phyloP scores from a whole-genome alignment of 2,113 vertebrate species.

The Macquaria australasica region DNA sequence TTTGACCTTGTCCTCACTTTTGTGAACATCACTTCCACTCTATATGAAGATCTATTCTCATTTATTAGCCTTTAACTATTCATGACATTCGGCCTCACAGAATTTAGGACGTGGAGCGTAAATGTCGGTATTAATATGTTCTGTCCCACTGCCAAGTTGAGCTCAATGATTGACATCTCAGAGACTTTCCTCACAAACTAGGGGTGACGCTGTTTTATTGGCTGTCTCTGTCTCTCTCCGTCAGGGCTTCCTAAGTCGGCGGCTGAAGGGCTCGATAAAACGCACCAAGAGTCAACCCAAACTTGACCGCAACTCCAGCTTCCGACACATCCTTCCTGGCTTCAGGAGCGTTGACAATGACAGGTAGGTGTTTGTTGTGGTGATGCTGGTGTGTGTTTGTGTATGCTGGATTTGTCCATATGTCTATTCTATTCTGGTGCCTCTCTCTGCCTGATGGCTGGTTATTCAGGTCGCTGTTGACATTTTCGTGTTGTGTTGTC shows the following conservation, averaged over 20 bases:
- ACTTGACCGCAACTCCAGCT: conserved; percentile 98
- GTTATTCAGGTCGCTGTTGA: conserved; percentile 71
- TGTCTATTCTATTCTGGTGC: conserved; percentile 13
- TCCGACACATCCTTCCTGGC: conserved; percentile 96
- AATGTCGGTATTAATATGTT: conserved; percentile 28
- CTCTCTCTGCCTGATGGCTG: conserved; percentile 49
- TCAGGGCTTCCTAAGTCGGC: conserved; percentile 84
- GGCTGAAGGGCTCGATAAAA: conserved; percentile 98
- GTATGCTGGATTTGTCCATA: conserved; percentile 17
- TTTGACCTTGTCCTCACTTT: conserved; percentile 42
- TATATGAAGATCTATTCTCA: conserved; percentile 41
- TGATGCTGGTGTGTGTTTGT: neutral
- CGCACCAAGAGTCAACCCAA: conserved; percentile 99
- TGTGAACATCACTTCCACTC: conserved; percentile 1
- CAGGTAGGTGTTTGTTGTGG: conserved; percentile 83
- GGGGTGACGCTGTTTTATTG: conserved; percentile 13
- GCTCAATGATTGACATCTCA: conserved; percentile 20
- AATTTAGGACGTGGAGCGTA: neutral
- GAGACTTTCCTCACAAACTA: neutral
- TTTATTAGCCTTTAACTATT: conserved; percentile 24
- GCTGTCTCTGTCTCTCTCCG: conserved; percentile 26
- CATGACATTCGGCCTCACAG: neutral
- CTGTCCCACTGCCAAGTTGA: conserved; percentile 34
- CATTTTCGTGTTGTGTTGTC: conserved; percentile 56
- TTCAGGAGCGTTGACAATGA: conserved; percentile 97